Base-by-base conservation (phyloP, 2,888 invertebrate species). In the Dasysyrphus tricinctus region DNA sequence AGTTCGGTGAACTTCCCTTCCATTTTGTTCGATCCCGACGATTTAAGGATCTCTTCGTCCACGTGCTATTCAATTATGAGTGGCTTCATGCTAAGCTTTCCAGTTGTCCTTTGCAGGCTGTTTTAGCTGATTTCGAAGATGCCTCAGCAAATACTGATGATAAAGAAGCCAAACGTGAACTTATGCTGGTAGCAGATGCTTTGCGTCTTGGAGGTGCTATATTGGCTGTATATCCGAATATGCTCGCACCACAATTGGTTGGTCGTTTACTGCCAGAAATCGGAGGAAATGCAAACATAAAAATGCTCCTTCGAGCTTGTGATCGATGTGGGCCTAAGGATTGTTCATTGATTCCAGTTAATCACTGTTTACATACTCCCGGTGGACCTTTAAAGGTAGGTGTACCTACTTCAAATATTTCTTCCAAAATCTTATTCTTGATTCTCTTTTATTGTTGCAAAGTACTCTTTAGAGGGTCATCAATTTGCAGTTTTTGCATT, bases 351-450 rank as follows among this genome's bases (percentile, higher is more conserved):
- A 94, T 98, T 88, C 99, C 99, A 0, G 95, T 97, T 0, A 98
- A 98, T 92, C 99, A 99, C 91, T 99, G 98, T 90, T 93, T 99
- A 86, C 99, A 99, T 91, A 99, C 99, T 1, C 99, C 99, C n/a
- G 99, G 99, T 57, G 99, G 99, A 2, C 99, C 99, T 0, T 93
- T 99, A 6, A 99, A 99, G 94, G 97, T 97, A 47, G 24, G 24
- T n/a, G n/a, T 1, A 24, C 24, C 3, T 16, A 9, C 11, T 32
- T 49, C 4, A 9, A 49, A 5, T 56, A 65, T 47, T 14, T 42
- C 5, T 32, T 29, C 14, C 0, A 8, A 9, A 56, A 67, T 8
- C 9, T 3, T 1, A 47, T 3, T 47, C 2, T 8, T 42, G 5
- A 12, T 44, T 16, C 6, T 47, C 0, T 8, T n/a, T 16, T 16